Evolutionary conservation across 2,797 vertebrate genomes (phyloP).

Genomic region (Muscicapa striata): DNA sequence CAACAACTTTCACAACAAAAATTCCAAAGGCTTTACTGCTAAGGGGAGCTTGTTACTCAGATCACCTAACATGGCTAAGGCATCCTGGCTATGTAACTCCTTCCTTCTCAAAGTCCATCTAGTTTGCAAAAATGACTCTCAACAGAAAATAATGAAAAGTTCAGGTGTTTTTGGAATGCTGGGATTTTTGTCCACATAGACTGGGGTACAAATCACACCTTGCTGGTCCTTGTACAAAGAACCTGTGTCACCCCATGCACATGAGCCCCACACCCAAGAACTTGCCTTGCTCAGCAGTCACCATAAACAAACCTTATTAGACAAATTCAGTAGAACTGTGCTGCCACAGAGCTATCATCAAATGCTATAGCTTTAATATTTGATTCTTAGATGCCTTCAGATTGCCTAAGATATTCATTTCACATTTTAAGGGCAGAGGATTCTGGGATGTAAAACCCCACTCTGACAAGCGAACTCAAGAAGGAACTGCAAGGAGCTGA

Average conservation of each 20-base stretch:
- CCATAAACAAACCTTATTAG: background rate
- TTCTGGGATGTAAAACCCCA: background rate
- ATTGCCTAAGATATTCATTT: background rate
- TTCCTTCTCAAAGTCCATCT: background rate
- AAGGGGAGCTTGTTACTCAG: background rate
- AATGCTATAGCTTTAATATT: background rate
- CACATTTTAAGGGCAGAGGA: background rate
- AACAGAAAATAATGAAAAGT: background rate
- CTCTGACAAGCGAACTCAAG: background rate
- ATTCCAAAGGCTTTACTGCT: background rate
- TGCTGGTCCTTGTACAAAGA: background rate
- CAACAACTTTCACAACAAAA: background rate
- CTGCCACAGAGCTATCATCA: background rate
- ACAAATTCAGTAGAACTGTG: background rate
- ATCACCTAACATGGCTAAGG: background rate
- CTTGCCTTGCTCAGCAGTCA: background rate
- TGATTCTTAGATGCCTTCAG: background rate
- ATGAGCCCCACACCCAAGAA: background rate
- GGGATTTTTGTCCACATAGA: rapidly evolving
- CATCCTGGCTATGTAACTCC: background rate
- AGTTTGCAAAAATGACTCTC: background rate
- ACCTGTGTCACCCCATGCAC: background rate
- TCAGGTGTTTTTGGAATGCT: background rate
- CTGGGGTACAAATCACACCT: background rate
- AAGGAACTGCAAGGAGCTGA: background rate